Evolutionary conservation across 2,797 vertebrate genomes (phyloP), one percentile per base, ranked within the genome.

Genomic region (Sebastes diaconus): DNA sequence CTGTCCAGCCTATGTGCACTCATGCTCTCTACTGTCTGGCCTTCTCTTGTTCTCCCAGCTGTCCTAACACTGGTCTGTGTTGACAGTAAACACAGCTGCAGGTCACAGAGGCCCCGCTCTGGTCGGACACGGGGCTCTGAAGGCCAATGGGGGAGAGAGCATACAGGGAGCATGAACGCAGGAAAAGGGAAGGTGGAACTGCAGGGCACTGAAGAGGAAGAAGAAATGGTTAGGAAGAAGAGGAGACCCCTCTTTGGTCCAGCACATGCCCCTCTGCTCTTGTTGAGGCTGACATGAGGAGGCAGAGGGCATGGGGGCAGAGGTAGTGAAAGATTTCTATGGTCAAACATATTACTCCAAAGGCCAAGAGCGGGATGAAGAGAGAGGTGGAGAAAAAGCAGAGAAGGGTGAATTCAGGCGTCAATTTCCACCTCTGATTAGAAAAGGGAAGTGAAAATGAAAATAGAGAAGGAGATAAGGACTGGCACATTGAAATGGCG

Each of bases 61-160:
- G 95, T 96, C 94, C 94, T 95, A 95, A 96, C 94, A 95, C 93
- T 92, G 90, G 86, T 93, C 93, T 92, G 88, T 96, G 94, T 96
- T 96, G 94, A 95, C 95, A 95, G 94, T 96, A 95, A 95, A 96
- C 95, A 96, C 95, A 96, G 95, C 95, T 96, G 96, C 95, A 95
- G 95, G 95, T 95, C 94, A 95, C 86, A 92, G 92, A 92, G 94
- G 93, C 88, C 93, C 90, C 86, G 84, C 88, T 90, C 91, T 90
- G 88, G 94, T 95, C 93, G 80, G 90, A 95, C 91, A 92, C 65
- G 63, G 90, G 90, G 89, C 90, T 93, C 88, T 77, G 87, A 90
- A 92, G 91, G 88, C 91, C 89, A 87, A 46, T 25, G 86, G 79
- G 80, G 80, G 85, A 82, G 73, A 77, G 79, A 84, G 83, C 77